Base-by-base conservation (phyloP, 2,888 invertebrate species). In the Rotaria socialis region DNA sequence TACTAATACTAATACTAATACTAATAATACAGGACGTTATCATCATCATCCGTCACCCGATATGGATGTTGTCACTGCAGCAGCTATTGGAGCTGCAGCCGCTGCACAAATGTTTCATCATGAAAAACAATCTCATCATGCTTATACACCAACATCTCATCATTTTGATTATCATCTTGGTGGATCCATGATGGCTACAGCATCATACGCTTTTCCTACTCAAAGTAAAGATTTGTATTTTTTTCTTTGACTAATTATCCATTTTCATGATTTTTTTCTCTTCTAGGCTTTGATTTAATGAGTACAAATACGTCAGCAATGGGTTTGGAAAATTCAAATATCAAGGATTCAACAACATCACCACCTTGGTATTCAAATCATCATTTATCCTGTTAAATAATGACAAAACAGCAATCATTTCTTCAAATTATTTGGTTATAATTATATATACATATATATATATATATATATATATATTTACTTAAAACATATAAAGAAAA, bases 71-170 rank as follows among this genome's bases (percentile, higher is more conserved):
- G 80, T 80, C 47, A 47, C 80, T n/a, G 80, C 80, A 80, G 80
- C 80, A 80, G 80, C 80, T 47, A 47, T 47, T 80, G 80, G 47
- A 80, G 80, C 80, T 47, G 80, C 80, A 47, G 80, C 80, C 80
- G 80, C 80, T 80, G 80, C 80, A 80, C 43, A 47, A 43, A 80
- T 80, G 43, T 80, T 80, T 43, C 43, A 43, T 75, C 43, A 80
- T 43, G 47, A 47, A 47, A 80, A 80, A 47, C 80, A 80, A 80
- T 80, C 80, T 80, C 80, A 80, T 80, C 80, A 80, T 47, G 47
- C 10, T 47, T 80, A 80, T 80, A 24, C 80, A 80, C 80, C 80
- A 80, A 80, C 80, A 43, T 47, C 80, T 67, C 67, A 67, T 35
- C 67, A 67, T 67, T 67, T 67, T 35, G 67, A 67, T 67, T 67